Base-by-base conservation (phyloP, 1,140 invertebrate genomes). In the Dryas iulia region DNA sequence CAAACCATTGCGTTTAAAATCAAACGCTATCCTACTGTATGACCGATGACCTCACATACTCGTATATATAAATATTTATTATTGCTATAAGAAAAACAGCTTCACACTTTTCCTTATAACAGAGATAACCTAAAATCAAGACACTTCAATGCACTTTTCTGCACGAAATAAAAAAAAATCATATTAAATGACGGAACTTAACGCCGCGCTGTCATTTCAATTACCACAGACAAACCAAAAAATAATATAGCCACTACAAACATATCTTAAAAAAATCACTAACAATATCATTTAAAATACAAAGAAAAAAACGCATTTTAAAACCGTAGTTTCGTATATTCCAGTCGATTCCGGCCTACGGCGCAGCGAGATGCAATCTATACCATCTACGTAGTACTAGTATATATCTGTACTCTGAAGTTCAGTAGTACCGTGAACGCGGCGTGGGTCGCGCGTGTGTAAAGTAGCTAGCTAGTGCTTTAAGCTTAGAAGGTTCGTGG, bases 351-450 rank as follows among this genome's bases (percentile, higher is more conserved):
- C 73, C 73, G 61, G 62, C 75, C 74, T 85, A 87, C 82, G 81
- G 82, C 78, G 77, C 61, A 54, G 53, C 21, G 73, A 77, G 81
- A 85, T 83, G 77, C 78, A 77, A 66, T 77, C 77, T 47, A 35
- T 35, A 35, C 12, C 11, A n/a, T n/a, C 5, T 0, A n/a, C 4
- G 14, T 39, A 14, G 14, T 18, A 4, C 35, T 47, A 47, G 14
- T 47, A 10, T 47, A 18, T 47, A 47, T 74, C 76, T 73, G 71
- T 67, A 74, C 68, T 62, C 71, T 80, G 77, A 81, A 83, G 62
- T 83, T 81, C 79, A 82, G 77, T 77, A 86, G 86, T 88, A 81
- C 62, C 83, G 80, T 82, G 72, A 61, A 71, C 74, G 78, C 72
- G 66, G 73, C 59, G 72, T 73, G 77, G 24, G 76, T 54, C 74